phyloP scores from a whole-genome alignment of 2,113 vertebrate species.

The Delphinapterus leucas region DNA sequence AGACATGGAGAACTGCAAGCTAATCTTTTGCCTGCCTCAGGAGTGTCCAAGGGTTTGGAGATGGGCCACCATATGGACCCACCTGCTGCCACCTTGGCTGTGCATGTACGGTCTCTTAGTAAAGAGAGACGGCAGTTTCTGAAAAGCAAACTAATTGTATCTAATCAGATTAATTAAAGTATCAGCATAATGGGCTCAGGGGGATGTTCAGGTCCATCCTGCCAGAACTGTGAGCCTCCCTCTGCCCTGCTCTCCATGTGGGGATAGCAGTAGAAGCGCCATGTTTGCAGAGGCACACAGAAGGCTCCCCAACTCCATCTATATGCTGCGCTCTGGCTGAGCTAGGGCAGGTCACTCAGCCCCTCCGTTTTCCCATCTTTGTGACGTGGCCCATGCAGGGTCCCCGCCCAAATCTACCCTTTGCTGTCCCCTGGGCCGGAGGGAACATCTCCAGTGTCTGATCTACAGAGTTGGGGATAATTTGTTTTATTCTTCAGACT shows the following conservation, averaged over 20 bases:
- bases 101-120: rapidly evolving
- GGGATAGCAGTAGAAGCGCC: rapidly evolving
- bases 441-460: not conserved
- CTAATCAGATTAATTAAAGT: not conserved
- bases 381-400: rapidly evolving
- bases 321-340: rapidly evolving
- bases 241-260: rapidly evolving
- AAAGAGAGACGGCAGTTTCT: too few species aligned
- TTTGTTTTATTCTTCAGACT: slow-evolving; percentile 26
- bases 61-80: rapidly evolving
- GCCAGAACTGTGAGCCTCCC: rapidly evolving
- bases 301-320: not conserved
- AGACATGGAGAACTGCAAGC: rapidly evolving
- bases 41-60: rapidly evolving
- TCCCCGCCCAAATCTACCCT: rapidly evolving
- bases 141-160: not conserved
- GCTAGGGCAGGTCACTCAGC: rapidly evolving
- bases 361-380: rapidly evolving
- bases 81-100: not conserved
- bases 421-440: too few species aligned
- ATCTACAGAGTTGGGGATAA: not conserved
- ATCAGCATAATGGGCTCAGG: too few species aligned
- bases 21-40: not conserved
- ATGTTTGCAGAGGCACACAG: rapidly evolving
- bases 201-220: rapidly evolving